A percentile compares a stretch with the other conserved stretches of the same genome.
phyloP scores from a whole-genome alignment of 2,113 vertebrate genomes.

The Myotis yumanensis region DNA sequence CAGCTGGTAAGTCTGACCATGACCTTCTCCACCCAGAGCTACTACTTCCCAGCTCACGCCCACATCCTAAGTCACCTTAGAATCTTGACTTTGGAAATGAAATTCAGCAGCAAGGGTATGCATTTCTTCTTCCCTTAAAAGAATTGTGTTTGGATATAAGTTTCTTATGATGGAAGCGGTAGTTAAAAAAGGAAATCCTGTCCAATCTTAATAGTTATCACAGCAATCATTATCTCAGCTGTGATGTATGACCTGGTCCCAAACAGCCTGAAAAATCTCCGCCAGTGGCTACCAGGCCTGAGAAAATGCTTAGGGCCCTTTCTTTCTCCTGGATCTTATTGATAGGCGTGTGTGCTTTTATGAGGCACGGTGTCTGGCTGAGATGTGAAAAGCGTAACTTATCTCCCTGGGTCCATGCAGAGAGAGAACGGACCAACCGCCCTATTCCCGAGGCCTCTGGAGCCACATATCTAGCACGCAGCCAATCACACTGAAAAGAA shows the following conservation, averaged over 20 bases:
- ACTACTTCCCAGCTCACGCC: background rate
- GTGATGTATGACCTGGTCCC: background rate
- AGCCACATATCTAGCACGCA: conserved; percentile 22
- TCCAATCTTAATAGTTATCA: background rate
- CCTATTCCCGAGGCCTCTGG: conserved; percentile 32
- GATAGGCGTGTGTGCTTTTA: background rate
- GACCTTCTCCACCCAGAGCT: background rate
- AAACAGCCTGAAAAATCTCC: background rate
- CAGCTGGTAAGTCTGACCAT: background rate
- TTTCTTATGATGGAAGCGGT: background rate
- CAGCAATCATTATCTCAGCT: background rate
- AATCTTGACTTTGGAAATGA: background rate
- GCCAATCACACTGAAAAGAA: conserved; percentile 24
- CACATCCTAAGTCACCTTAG: background rate
- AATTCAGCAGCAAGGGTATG: background rate
- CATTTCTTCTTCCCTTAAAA: background rate
- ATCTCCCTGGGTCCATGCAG: background rate
- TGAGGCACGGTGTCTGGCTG: background rate
- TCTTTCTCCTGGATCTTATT: conserved; percentile 10
- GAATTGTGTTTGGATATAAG: background rate
- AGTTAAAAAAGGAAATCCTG: background rate
- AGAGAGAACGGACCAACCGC: background rate
- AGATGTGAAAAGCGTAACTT: background rate
- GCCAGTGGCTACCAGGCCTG: no score
- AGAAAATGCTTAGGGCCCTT: background rate